Evolutionary conservation across 2,113 vertebrate species (phyloP), one percentile per base, ranked within the genome.

Genomic region (Hiodon alosoides): DNA sequence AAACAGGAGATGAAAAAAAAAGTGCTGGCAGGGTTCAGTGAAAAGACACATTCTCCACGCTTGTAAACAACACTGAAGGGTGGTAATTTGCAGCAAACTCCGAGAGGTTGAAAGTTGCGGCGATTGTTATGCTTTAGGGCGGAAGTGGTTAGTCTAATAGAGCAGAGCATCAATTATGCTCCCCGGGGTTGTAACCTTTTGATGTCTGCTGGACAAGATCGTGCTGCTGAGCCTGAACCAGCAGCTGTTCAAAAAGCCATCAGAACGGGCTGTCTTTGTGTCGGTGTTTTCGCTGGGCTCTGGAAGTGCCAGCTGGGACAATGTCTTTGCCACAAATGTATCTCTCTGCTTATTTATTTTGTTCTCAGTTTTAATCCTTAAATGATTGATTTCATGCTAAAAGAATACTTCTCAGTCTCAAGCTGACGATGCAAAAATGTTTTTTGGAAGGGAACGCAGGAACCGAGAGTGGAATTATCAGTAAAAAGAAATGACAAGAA

Each of bases 171-270:
- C 69, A 72, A 51, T 55, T 71, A 75, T 47, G 11, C 14, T 17
- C 57, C 50, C 6, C 3, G 3, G 57, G 16, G 62, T 58, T 14
- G 61, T 72, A 11, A 76, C 69, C 69, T 72, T 75, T 64, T 72
- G 69, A 72, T 72, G 69, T 76, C 31, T 11, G 16, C n/a, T 8
- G 48, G 68, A 74, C 60, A 54, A 67, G 67, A 72, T 71, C 68
- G 16, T 17, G 48, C 68, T 65, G 54, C 54, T 11, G 51, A 50
- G 48, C 67, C 10, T 51, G 53, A 52, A 70, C 13, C 48, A 46
- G 58, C 54, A 57, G 47, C 14, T 69, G 16, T 69, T 62, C 50
- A 3, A 73, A 13, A 14, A 58, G 50, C 60, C 31, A 64, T 8
- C 17, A 70, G 16, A 46, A 52, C 14, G 14, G 7, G 14, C 7